Evolutionary conservation across 2,888 invertebrate genomes (phyloP).

Genomic region (Adela reaumurella): DNA sequence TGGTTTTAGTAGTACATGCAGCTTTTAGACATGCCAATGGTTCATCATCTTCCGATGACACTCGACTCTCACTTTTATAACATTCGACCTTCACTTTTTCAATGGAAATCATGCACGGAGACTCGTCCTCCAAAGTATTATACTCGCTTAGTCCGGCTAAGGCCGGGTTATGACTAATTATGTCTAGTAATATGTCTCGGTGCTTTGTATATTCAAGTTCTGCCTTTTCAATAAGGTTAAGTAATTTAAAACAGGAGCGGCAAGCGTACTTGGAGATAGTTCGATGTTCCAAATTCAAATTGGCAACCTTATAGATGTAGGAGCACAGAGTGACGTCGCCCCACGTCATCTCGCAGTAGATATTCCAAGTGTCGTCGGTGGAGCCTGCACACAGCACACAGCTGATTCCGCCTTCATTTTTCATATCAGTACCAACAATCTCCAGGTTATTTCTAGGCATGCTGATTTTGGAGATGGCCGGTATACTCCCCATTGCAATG

Average conservation of each 20-base stretch:
- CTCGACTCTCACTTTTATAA: neutral
- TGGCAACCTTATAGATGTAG: neutral
- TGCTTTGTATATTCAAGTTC: neutral
- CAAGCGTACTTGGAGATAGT: neutral
- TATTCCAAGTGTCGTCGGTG: conserved; percentile 19
- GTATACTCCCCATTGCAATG: too few species aligned
- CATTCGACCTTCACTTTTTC: neutral
- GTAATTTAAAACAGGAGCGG: neutral
- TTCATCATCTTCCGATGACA: neutral
- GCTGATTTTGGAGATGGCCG: too few species aligned
- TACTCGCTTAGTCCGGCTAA: neutral
- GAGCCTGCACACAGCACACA: neutral
- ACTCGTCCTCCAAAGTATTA: neutral
- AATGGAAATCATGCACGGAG: neutral
- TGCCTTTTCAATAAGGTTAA: neutral
- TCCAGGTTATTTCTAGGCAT: neutral
- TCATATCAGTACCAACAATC: neutral
- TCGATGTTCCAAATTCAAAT: neutral
- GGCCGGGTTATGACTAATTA: neutral
- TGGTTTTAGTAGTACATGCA: neutral
- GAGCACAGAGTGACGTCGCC: neutral
- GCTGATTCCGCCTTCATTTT: neutral
- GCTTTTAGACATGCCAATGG: neutral
- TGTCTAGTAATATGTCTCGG: neutral
- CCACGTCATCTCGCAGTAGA: conserved; percentile 21